These are phyloP conservation scores for Todus mexicanus DNA, from an alignment of 2,797 vertebrate genomes.

Conservation along the genomic window DNA sequence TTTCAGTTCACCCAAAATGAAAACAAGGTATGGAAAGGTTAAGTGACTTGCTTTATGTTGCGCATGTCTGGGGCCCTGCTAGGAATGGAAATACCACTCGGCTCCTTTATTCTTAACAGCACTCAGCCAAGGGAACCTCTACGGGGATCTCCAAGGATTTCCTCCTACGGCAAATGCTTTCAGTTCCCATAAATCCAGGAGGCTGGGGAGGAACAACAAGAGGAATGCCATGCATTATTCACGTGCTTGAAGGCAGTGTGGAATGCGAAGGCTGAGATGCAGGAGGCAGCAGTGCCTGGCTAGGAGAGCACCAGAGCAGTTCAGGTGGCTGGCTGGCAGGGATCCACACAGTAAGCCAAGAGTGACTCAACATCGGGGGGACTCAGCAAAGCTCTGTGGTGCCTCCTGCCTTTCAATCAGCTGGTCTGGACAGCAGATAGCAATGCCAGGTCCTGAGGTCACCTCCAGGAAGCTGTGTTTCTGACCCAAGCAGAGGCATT, in stretches of 20 bases:
- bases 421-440: not conserved
- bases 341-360: not conserved
- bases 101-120: not conserved
- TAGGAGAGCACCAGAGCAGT: not conserved
- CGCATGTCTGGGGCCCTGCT: not conserved
- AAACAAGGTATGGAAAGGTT: not conserved
- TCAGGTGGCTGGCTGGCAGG: slow-evolving; percentile 18
- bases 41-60: not conserved
- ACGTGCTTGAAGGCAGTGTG: not conserved
- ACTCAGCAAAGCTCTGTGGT: not conserved
- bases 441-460: not conserved
- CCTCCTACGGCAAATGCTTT: not conserved
- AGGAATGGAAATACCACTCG: not conserved
- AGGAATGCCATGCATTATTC: slow-evolving; percentile 35
- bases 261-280: slow-evolving; percentile 24
- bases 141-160: slow-evolving; percentile 15
- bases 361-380: not conserved
- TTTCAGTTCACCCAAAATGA: not conserved
- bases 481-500: not conserved
- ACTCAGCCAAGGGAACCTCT: not conserved
- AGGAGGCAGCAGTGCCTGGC: slow-evolving; percentile 6
- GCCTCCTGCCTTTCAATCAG: not conserved
- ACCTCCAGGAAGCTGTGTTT: not conserved
- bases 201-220: not conserved
- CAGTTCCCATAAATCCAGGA: not conserved